Conservation (phyloP, 2,797 vertebrate genomes). For the Falco peregrinus region DNA sequence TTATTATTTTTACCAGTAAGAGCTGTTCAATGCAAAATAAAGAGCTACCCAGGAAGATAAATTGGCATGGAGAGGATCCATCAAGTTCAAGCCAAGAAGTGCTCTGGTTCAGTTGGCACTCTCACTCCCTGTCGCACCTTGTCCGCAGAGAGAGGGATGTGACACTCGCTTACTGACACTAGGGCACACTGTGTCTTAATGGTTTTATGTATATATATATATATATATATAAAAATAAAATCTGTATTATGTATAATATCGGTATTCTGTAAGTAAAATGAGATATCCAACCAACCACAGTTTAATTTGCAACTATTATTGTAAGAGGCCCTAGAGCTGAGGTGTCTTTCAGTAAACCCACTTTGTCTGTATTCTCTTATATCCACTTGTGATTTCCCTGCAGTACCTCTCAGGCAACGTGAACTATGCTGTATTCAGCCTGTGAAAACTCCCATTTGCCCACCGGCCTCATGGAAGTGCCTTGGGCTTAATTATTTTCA, state of each 20-base stretch:
- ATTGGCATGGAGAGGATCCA: not conserved
- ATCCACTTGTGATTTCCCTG: not conserved
- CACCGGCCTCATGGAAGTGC: not conserved
- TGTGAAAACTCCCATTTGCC: not conserved
- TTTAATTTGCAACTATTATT: not conserved
- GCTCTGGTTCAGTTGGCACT: not conserved
- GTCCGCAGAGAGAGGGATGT: not conserved
- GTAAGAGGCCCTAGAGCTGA: not conserved
- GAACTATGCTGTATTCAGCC: not conserved
- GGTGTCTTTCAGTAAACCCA: not conserved
- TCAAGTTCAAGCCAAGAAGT: not conserved
- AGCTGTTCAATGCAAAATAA: not conserved
- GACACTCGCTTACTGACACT: rapidly evolving
- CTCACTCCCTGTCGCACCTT: rapidly evolving
- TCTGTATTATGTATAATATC: not conserved
- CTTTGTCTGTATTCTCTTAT: not conserved
- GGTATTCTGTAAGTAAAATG: not conserved
- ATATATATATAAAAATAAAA: no score
- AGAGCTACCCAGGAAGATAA: not conserved
- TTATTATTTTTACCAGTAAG: not conserved
- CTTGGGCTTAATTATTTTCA: not conserved
- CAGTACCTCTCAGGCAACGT: not conserved
- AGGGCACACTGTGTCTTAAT: not conserved
- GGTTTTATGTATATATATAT: not conserved
- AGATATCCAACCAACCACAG: not conserved